Evolutionary conservation across 1,140 invertebrate genomes (phyloP).

Genomic region (Ridgeia piscesae): DNA sequence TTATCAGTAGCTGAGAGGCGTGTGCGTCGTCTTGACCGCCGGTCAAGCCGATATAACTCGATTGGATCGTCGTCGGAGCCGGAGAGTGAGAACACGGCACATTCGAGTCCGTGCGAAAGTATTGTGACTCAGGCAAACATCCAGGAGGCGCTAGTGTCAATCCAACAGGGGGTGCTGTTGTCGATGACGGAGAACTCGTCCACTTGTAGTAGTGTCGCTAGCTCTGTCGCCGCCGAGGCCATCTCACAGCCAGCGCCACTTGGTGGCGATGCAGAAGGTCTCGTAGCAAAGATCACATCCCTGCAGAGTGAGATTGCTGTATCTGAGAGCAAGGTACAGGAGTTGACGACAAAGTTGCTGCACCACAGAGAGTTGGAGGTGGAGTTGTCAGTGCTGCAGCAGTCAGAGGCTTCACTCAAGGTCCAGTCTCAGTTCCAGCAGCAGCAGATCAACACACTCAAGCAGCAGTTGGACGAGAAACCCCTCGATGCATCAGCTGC

Average conservation of each 20-base stretch:
- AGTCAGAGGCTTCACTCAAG: background rate
- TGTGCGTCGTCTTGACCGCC: slow-evolving; percentile 16
- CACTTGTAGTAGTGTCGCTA: background rate
- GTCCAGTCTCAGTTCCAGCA: background rate
- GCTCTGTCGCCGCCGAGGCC: background rate
- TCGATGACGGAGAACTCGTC: background rate
- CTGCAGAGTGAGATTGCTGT: slow-evolving; percentile 8
- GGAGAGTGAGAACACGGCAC: background rate
- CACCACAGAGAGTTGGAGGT: background rate
- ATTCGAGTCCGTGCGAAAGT: background rate
- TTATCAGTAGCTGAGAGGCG: slow-evolving; percentile 12
- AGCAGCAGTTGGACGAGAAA: background rate
- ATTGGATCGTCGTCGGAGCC: background rate
- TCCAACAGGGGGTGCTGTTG: background rate
- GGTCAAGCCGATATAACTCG: background rate
- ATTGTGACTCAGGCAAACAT: background rate
- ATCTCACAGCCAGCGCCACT: background rate
- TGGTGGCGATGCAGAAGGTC: slow-evolving; percentile 1
- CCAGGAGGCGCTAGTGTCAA: background rate
- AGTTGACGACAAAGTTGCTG: background rate
- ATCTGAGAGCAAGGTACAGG: slow-evolving; percentile 5
- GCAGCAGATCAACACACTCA: background rate
- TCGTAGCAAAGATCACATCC: background rate
- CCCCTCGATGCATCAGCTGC: background rate
- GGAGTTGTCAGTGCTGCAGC: background rate